Evolutionary conservation across 2,797 vertebrate species (phyloP).

Genomic region (Chrysocyon brachyurus): DNA sequence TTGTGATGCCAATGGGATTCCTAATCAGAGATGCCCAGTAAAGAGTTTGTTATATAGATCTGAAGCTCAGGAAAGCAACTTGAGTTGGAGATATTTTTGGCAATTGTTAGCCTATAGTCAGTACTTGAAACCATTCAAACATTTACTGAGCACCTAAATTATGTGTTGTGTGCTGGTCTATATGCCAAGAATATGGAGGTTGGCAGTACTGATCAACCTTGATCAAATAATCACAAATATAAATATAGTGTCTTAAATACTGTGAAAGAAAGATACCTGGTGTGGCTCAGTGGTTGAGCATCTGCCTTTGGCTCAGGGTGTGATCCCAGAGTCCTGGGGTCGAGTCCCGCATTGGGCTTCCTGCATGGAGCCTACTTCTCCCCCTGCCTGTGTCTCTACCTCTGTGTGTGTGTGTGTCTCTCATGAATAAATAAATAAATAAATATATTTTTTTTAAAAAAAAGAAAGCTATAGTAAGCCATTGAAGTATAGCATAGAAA

Average conservation of each 20-base stretch:
- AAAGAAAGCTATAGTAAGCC: not conserved
- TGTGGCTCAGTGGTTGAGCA: no score
- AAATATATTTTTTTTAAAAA: no score
- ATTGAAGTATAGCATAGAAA: not conserved
- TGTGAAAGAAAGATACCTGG: not conserved
- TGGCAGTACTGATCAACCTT: not conserved
- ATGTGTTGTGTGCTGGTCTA: not conserved
- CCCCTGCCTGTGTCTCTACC: no score
- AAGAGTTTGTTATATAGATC: not conserved
- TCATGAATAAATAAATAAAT: no score
- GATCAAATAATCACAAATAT: not conserved
- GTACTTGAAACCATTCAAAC: constrained; percentile 6
- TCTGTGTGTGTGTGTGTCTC: no score
- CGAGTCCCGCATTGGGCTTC: no score
- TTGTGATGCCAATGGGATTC: not conserved
- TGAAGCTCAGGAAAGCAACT: not conserved
- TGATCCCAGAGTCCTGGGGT: no score
- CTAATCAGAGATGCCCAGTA: not conserved
- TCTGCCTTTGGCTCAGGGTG: no score
- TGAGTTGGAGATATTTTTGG: not conserved
- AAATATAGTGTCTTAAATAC: not conserved
- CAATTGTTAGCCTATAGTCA: not conserved
- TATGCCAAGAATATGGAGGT: not conserved
- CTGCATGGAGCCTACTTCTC: no score
- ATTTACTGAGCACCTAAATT: not conserved